Conservation (phyloP, 2,113 vertebrate genomes). For the Microcebus lehilahytsara region DNA sequence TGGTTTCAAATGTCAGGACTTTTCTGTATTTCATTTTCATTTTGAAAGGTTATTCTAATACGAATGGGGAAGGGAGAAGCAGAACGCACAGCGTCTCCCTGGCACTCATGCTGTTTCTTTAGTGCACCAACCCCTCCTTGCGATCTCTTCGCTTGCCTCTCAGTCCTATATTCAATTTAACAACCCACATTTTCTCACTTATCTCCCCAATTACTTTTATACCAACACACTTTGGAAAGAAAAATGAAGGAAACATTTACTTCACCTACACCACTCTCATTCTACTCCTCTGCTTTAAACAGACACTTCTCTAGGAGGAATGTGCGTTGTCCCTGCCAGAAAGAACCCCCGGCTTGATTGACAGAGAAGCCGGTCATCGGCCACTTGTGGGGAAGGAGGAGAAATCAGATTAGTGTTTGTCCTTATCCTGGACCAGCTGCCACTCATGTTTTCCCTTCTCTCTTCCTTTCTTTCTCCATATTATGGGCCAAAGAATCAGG, state of each 20-base stretch:
- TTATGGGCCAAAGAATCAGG: not conserved
- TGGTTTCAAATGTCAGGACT: conserved; percentile 73
- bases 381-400: not conserved
- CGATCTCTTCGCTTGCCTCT: not conserved
- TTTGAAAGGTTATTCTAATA: conserved; percentile 70
- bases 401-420: not conserved
- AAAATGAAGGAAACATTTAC: not conserved
- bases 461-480: not conserved
- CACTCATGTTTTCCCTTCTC: not conserved
- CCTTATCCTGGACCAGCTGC: not conserved
- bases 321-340: not conserved
- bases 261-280: not conserved
- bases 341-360: not conserved
- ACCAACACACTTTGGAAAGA: conserved; percentile 23
- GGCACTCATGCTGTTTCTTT: not conserved
- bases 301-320: not conserved
- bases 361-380: not conserved
- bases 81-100: not conserved
- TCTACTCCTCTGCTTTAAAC: not conserved
- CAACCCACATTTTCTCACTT: conserved; percentile 19
- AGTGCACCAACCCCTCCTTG: not conserved
- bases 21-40: conserved; percentile 65
- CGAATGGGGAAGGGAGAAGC: not conserved
- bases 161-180: not conserved
- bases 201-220: conserved; percentile 5